phyloP scores from a whole-genome alignment of 2,113 vertebrate species.

The Semnornis frantzii region DNA sequence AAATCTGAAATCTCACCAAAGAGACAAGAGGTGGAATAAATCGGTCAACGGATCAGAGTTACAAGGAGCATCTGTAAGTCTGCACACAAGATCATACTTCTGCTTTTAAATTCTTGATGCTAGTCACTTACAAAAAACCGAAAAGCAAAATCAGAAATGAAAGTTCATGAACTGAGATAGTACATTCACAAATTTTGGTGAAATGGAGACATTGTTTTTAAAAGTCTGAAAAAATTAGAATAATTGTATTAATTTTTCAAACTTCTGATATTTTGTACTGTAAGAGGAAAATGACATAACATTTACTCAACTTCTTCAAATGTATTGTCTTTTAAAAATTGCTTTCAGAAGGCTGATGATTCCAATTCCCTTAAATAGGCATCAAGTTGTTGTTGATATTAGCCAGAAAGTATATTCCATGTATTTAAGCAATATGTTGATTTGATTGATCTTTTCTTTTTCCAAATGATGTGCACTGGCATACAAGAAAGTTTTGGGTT shows the following conservation, averaged over 20 bases:
- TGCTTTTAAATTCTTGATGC: background rate
- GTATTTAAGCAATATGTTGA: background rate
- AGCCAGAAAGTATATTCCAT: background rate
- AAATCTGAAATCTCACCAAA: background rate
- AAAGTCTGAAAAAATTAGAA: background rate
- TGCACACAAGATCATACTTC: background rate
- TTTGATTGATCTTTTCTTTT: background rate
- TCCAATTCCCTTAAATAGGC: background rate
- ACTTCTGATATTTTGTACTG: background rate
- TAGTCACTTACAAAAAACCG: background rate
- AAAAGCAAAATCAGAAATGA: slow-evolving; percentile 10
- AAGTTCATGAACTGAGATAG: background rate
- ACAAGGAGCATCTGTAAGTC: background rate
- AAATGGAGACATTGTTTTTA: background rate
- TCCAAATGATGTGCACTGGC: background rate
- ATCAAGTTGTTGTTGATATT: background rate
- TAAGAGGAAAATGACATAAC: background rate
- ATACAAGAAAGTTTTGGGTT: background rate
- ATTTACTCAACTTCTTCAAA: background rate
- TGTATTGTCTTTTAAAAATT: background rate
- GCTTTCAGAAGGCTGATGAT: background rate
- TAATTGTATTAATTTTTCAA: background rate
- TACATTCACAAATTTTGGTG: background rate
- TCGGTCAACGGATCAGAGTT: background rate
- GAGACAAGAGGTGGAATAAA: slow-evolving; percentile 2